These are phyloP conservation scores for Drosophila eohydei DNA, from an alignment of 2,888 invertebrate genomes.

Conservation along the genomic window DNA sequence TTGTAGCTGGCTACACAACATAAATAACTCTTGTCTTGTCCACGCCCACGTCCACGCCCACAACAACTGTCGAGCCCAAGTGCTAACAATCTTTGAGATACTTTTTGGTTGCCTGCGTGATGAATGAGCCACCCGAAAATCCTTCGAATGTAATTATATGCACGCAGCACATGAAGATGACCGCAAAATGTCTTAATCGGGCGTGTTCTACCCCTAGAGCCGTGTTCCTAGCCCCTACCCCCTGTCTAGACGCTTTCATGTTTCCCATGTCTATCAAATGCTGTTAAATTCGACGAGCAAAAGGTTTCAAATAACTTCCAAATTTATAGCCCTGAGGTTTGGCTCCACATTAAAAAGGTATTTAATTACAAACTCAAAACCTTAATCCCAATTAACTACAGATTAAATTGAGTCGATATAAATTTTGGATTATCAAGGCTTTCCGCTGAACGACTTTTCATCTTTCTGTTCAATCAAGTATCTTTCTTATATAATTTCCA, in stretches of 20 bases:
- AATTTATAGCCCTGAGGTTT: constrained; percentile 48
- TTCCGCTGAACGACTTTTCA: neutral
- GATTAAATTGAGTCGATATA: neutral
- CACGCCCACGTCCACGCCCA: constrained; percentile 8
- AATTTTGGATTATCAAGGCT: neutral
- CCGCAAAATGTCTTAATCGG: constrained; percentile 75
- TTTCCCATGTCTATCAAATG: constrained; percentile 21
- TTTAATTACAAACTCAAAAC: constrained; percentile 37
- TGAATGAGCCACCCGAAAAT: constrained; percentile 41
- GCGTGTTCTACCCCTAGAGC: constrained; percentile 13
- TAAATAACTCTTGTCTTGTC: constrained; percentile 67
- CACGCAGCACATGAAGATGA: constrained; percentile 55
- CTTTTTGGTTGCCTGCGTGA: constrained; percentile 61
- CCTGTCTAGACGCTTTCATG: too few relatives aligned
- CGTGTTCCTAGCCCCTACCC: too few relatives aligned
- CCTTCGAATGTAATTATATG: constrained; percentile 67
- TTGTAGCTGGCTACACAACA: constrained; percentile 62
- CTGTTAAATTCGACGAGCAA: constrained; percentile 12
- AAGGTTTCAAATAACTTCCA: constrained; percentile 41
- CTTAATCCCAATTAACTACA: neutral
- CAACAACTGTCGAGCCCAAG: constrained; percentile 37
- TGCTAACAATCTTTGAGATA: constrained; percentile 77
- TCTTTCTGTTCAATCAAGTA: neutral
- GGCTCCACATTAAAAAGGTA: constrained; percentile 34
- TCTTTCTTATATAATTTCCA: neutral